Conservation (phyloP, 1,140 invertebrate genomes). For the Leptestheria dahalacensis region DNA sequence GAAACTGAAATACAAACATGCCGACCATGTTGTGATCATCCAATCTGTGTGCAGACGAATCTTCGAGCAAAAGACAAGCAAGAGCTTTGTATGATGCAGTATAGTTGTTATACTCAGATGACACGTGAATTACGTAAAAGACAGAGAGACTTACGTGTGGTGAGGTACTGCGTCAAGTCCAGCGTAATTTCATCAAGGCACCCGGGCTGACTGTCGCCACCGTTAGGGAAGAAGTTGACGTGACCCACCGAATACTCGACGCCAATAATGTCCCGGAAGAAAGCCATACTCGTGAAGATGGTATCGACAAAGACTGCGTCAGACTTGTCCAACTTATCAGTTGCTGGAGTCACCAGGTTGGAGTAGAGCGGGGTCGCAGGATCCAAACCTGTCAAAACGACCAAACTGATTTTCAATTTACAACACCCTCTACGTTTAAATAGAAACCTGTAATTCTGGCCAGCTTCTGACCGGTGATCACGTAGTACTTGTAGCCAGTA, state of each 20-base stretch:
- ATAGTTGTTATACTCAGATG: no score
- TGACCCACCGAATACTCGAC: constrained; percentile 3
- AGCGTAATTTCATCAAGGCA: not conserved
- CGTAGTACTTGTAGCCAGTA: not conserved
- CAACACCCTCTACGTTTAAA: not conserved
- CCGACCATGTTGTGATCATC: no score
- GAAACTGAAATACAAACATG: no score
- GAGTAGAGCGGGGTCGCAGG: not conserved
- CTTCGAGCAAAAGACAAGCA: no score
- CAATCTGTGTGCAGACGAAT: no score
- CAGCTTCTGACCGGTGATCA: not conserved
- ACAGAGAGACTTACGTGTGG: not conserved
- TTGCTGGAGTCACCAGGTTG: not conserved
- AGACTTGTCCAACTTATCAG: not conserved
- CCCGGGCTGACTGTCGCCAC: constrained; percentile 3
- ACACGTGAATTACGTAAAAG: no score
- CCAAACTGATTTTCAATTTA: not conserved
- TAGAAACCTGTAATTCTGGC: not conserved
- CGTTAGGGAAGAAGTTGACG: constrained; percentile 5
- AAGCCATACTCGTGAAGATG: not conserved
- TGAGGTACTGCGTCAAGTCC: not conserved
- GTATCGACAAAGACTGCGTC: constrained; percentile 1
- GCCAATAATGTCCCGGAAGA: not conserved
- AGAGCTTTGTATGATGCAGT: no score
- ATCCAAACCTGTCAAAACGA: not conserved